These are phyloP conservation scores for Crax fasciolata DNA, from an alignment of 2,797 vertebrate species.

Conservation along the genomic window DNA sequence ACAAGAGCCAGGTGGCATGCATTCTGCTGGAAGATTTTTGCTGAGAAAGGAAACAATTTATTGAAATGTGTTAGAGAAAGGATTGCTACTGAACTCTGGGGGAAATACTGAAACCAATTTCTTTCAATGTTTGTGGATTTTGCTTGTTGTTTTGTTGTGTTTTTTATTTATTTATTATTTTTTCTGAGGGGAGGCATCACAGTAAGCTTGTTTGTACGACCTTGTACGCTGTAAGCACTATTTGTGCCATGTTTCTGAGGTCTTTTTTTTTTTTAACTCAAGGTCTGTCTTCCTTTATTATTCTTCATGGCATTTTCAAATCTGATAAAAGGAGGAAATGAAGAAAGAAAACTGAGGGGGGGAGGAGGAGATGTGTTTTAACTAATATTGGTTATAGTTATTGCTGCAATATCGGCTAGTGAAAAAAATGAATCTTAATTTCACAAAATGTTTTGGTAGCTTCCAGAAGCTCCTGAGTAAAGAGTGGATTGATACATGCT, in stretches of 20 bases:
- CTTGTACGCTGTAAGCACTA: background rate
- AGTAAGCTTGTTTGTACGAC: background rate
- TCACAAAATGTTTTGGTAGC: background rate
- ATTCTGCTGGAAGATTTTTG: background rate
- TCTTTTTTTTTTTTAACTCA: background rate
- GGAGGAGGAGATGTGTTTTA: constrained; percentile 30
- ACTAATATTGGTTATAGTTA: constrained; percentile 28
- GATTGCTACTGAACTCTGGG: background rate
- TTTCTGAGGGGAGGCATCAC: background rate
- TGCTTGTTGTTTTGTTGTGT: background rate
- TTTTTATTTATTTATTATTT: background rate
- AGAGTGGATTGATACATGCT: background rate
- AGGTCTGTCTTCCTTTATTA: background rate
- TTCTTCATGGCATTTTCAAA: constrained; percentile 36
- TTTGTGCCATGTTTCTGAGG: background rate
- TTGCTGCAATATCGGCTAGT: background rate
- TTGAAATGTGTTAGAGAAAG: background rate
- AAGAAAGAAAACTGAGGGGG: constrained; percentile 1
- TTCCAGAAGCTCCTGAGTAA: background rate
- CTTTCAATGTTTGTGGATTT: background rate
- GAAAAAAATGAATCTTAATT: constrained; percentile 15
- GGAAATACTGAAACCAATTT: background rate
- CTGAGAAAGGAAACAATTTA: background rate
- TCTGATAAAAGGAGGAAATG: constrained; percentile 21
- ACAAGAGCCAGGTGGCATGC: background rate